Evolutionary conservation across 2,113 vertebrate genomes (phyloP).

Genomic region (Pitta sordida): DNA sequence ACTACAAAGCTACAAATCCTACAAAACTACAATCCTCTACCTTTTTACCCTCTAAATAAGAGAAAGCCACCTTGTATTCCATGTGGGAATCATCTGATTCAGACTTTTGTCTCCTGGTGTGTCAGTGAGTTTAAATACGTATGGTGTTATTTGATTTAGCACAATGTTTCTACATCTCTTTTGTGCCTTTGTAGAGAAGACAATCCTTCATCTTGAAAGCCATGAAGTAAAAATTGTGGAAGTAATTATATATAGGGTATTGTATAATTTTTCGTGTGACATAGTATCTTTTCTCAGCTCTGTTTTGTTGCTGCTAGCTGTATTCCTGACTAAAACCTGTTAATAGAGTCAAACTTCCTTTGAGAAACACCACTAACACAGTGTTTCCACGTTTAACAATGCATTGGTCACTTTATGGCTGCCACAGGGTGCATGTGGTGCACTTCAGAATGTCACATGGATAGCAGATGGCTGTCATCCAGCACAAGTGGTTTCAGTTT

Average conservation of each 20-base stretch:
- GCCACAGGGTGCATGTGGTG: background rate
- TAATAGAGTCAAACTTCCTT: background rate
- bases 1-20: background rate
- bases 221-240: background rate
- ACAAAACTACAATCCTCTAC: background rate
- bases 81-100: background rate
- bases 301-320: background rate
- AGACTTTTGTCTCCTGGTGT: background rate
- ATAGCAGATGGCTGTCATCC: background rate
- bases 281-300: background rate
- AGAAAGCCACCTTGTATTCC: accelerated
- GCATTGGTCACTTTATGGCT: background rate
- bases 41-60: background rate
- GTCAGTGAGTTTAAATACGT: background rate
- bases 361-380: background rate
- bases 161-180: background rate
- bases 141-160: background rate
- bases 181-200: background rate
- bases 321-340: background rate
- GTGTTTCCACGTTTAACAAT: background rate
- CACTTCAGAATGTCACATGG: background rate
- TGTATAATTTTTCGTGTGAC: background rate
- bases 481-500: background rate
- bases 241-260: background rate
- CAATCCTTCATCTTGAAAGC: background rate